phyloP scores from a whole-genome alignment of 2,113 vertebrate genomes.

The Alethe castanea region DNA sequence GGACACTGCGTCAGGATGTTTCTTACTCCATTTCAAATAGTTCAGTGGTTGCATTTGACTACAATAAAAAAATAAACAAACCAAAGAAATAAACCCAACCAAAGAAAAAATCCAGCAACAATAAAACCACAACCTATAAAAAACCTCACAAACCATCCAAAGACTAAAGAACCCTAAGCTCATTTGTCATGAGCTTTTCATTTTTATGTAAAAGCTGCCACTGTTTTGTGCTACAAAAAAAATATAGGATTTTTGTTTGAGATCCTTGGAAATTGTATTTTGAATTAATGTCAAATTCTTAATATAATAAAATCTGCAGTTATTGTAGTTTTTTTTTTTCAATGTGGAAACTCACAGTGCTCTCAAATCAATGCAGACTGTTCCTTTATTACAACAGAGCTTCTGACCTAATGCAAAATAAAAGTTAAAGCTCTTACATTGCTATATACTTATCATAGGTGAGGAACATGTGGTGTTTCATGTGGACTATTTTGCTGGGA shows the following conservation, averaged over 20 bases:
- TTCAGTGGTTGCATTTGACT: neutral
- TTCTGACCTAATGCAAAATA: neutral
- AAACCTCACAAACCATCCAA: rapidly evolving
- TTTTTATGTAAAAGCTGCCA: neutral
- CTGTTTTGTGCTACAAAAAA: neutral
- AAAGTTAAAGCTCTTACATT: neutral
- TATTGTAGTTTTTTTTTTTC: neutral
- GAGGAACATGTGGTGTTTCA: neutral
- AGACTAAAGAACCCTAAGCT: rapidly evolving
- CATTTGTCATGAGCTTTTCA: neutral
- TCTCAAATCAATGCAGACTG: neutral
- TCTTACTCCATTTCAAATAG: neutral
- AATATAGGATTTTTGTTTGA: neutral
- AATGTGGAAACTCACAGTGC: neutral
- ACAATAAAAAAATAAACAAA: neutral
- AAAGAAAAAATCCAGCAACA: neutral
- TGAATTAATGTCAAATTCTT: neutral
- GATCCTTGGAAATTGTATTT: neutral
- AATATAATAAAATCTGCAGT: neutral
- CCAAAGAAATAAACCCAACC: neutral
- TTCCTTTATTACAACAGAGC: neutral
- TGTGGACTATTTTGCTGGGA: neutral
- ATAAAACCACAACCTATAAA: neutral
- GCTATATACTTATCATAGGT: neutral
- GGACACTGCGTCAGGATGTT: neutral